Percentiles rank a stretch among this genome's conserved stretches.
phyloP scores from a whole-genome alignment of 2,113 vertebrate genomes.

The Prochilodus magdalenae region DNA sequence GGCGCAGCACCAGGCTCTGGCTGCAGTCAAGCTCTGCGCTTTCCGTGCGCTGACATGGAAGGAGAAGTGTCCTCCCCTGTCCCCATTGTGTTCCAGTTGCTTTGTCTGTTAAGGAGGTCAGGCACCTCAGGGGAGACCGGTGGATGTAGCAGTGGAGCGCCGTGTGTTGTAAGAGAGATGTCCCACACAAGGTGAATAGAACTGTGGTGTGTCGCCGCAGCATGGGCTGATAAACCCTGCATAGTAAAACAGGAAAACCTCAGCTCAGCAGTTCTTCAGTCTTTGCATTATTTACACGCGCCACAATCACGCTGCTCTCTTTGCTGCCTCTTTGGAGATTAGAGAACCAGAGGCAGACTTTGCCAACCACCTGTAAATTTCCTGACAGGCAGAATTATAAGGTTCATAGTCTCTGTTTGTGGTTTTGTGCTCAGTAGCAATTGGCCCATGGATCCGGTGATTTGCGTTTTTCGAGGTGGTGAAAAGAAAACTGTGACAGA shows the following conservation, averaged over 20 bases:
- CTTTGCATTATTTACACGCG: conserved; percentile 5
- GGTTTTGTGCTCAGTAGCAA: background rate
- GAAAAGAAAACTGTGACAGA: too few species aligned
- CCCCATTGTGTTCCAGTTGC: conserved; percentile 35
- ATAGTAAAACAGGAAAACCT: conserved; percentile 18
- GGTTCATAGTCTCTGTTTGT: background rate
- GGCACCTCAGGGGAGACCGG: conserved; percentile 27
- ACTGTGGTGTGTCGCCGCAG: background rate
- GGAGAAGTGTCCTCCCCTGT: conserved; percentile 30
- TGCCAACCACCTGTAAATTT: background rate
- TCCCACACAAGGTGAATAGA: conserved; percentile 32
- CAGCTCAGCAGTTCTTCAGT: background rate
- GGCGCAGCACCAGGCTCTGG: conserved; percentile 1
- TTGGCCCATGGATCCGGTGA: too few species aligned
- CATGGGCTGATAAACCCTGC: background rate
- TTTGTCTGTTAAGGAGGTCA: conserved; percentile 56
- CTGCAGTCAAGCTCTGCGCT: conserved; percentile 12
- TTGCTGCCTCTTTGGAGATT: background rate
- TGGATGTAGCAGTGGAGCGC: background rate
- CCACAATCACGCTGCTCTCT: background rate
- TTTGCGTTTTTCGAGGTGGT: too few species aligned
- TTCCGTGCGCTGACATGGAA: conserved; percentile 36
- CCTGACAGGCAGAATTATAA: background rate
- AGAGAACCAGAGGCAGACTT: background rate
- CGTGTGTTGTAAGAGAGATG: conserved; percentile 33